phyloP scores from a whole-genome alignment of 2,113 vertebrate species.

The Grammomys surdaster region DNA sequence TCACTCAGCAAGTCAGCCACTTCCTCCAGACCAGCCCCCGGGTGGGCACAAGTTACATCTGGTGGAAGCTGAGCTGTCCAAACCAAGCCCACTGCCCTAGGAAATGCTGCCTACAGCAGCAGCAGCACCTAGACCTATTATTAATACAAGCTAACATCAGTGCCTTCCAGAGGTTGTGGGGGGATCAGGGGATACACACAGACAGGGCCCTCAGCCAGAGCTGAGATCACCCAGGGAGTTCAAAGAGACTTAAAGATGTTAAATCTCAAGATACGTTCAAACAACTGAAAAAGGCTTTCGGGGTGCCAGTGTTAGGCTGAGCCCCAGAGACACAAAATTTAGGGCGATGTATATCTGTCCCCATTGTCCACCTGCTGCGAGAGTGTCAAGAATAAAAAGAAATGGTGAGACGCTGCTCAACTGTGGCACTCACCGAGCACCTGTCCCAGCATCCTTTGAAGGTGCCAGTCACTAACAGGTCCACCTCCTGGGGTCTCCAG shows the following conservation, averaged over 20 bases:
- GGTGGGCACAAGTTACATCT: background rate
- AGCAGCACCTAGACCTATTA: background rate
- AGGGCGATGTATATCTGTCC: background rate
- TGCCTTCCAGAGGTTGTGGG: background rate
- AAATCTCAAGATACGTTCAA: background rate
- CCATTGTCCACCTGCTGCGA: background rate
- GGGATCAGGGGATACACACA: background rate
- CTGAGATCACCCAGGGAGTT: background rate
- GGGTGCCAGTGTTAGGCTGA: too few species aligned
- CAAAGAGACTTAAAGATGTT: background rate
- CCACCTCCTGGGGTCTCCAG: background rate
- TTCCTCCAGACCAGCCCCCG: background rate
- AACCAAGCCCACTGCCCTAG: background rate
- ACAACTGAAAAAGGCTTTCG: background rate
- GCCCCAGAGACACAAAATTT: background rate
- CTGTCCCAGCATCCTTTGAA: background rate
- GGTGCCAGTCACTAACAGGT: background rate
- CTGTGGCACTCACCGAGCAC: too few species aligned
- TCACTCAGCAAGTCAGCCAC: background rate
- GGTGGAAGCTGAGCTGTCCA: background rate
- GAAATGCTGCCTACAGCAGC: rapidly evolving
- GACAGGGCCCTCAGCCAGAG: rapidly evolving
- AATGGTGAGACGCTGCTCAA: background rate
- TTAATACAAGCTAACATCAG: background rate
- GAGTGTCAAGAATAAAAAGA: background rate